Percentiles rank a stretch among this genome's conserved stretches.
Conservation (phyloP, 1,140 invertebrate species). For the Megalopta genalis region DNA sequence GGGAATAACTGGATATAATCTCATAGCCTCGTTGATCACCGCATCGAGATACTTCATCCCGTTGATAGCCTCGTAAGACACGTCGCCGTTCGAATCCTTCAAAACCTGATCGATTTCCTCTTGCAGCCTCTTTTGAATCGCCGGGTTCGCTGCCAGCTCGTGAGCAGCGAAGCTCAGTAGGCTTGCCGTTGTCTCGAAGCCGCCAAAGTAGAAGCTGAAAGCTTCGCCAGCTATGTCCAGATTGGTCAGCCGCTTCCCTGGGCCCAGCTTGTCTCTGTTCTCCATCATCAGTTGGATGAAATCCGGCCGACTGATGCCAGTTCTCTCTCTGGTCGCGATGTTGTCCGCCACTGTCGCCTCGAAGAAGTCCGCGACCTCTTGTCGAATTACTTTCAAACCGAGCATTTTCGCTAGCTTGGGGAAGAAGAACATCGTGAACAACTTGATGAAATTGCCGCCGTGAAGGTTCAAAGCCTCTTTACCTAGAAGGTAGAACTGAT, state of each 20-base stretch:
- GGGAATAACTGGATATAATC: slow-evolving; percentile 81
- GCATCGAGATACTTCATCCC: slow-evolving; percentile 79
- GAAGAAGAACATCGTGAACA: background rate
- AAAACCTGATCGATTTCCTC: slow-evolving; percentile 80
- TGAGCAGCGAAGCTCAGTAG: slow-evolving; percentile 77
- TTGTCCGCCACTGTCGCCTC: background rate
- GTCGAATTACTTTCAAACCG: slow-evolving; percentile 6
- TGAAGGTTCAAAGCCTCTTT: slow-evolving; percentile 14
- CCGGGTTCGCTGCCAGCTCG: slow-evolving; percentile 81
- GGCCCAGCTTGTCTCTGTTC: slow-evolving; percentile 65
- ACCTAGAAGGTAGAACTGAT: slow-evolving; percentile 26
- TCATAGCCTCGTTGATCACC: slow-evolving; percentile 81
- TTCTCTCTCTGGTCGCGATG: slow-evolving; percentile 47
- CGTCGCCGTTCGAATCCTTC: slow-evolving; percentile 68
- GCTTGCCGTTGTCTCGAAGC: slow-evolving; percentile 82
- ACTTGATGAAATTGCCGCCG: background rate
- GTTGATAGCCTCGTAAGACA: slow-evolving; percentile 75
- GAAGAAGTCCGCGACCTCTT: slow-evolving; percentile 35
- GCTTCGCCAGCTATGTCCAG: slow-evolving; percentile 80
- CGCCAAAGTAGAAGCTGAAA: slow-evolving; percentile 80
- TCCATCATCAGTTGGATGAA: slow-evolving; percentile 73
- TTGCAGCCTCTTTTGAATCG: slow-evolving; percentile 81
- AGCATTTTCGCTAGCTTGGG: slow-evolving; percentile 12
- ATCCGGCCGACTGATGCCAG: slow-evolving; percentile 56
- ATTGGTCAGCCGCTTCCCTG: slow-evolving; percentile 63